phyloP scores from a whole-genome alignment of 2,113 vertebrate species.

The Takifugu bimaculatus region DNA sequence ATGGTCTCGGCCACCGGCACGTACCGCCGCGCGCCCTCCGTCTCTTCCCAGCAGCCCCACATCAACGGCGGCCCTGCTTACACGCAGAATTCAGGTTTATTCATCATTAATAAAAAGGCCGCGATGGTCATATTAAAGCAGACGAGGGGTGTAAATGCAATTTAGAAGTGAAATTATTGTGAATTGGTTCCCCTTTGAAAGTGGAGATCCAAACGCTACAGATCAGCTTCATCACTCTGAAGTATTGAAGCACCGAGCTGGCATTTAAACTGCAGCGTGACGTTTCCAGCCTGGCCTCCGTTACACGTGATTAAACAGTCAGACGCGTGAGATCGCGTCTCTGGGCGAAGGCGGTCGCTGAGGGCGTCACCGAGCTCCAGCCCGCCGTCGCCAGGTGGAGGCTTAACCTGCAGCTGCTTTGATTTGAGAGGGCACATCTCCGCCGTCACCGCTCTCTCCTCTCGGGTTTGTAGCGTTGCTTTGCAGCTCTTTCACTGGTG shows the following conservation, averaged over 20 bases:
- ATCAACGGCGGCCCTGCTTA: conserved; percentile 94
- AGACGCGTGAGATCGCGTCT: conserved; percentile 48
- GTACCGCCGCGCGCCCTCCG: conserved; percentile 95
- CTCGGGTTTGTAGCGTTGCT: conserved; percentile 8
- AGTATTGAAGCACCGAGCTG: too few relatives aligned
- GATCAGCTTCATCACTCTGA: too few relatives aligned
- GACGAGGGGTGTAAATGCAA: too few relatives aligned
- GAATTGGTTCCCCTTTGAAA: too few relatives aligned
- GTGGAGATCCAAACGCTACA: too few relatives aligned
- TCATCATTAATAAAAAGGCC: too few relatives aligned
- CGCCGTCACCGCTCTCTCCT: conserved; percentile 1
- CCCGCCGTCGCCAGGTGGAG: neutral
- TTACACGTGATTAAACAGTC: conserved; percentile 53
- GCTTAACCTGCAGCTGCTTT: neutral
- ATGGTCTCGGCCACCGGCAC: conserved; percentile 97
- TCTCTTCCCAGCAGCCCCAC: conserved; percentile 87
- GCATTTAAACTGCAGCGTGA: conserved; percentile 10
- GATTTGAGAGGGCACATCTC: neutral
- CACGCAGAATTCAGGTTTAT: conserved; percentile 89
- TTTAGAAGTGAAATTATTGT: too few relatives aligned
- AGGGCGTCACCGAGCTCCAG: neutral
- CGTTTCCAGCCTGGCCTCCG: conserved; percentile 20
- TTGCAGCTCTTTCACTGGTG: conserved; percentile 12
- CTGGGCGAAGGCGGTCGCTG: conserved; percentile 24
- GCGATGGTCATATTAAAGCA: too few relatives aligned